Base-by-base conservation (phyloP, 2,113 vertebrate species). In the Sturnus vulgaris region DNA sequence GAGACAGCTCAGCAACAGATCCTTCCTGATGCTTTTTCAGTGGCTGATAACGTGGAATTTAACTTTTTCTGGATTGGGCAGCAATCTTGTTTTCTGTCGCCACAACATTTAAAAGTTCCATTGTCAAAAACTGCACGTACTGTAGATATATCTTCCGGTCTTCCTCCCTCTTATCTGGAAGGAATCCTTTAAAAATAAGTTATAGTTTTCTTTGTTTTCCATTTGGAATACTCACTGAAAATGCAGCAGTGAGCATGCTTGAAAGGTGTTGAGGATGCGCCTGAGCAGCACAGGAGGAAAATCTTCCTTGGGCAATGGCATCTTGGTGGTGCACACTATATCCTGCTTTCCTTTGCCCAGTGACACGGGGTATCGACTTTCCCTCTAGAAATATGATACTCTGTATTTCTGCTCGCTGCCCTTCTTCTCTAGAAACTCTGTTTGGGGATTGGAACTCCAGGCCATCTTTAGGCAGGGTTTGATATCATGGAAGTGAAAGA, bases 1-100 rank as follows among this genome's bases (percentile, higher is more conserved):
- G 57, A 93, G 25, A 46, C 69, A 93, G 64, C 61, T 75, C 61
- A 46, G 82, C 79, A 94, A 37, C 71, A 90, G 86, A 86, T 88
- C n/a, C 20, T 19, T 92, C 37, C 69, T 76, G 76, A 52, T 60
- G 72, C 57, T 55, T 56, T 88, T 90, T 90, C 5, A 1, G 76
- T 92, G 90, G 80, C 92, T 96, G 92, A 88, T 95, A 95, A 96
- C 56, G 83, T 90, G 88, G 49, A 78, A 93, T 91, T 91, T 88
- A 96, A 96, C 86, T 55, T 93, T 88, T 93, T 92, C 90, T 0
- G 2, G 72, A 78, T 76, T 82, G 72, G 82, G 76, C 76, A 96
- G 46, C 3, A 1, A 25, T 60, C 64, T 85, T 94, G 42, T 88
- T 68, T 93, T 82, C 82, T 86, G 44, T 88, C 88, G 82, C 83